Conservation (phyloP, 2,797 vertebrate species). For the Adrianichthys oophorus region DNA sequence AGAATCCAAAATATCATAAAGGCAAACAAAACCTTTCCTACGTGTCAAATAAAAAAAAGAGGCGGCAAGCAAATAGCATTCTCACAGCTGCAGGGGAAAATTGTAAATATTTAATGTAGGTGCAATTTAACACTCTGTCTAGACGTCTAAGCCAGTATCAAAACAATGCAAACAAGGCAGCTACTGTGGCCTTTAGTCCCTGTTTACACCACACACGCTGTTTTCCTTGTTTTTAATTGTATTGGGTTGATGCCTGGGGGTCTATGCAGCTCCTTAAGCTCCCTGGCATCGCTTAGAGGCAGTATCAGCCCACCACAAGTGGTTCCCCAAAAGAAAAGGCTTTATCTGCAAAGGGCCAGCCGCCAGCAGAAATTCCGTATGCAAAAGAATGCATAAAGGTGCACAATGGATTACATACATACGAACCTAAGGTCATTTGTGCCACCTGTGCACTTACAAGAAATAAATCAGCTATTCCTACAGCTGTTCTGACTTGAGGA, state of each 20-base stretch:
- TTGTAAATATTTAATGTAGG: slow-evolving; percentile 49
- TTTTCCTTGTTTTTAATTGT: slow-evolving; percentile 75
- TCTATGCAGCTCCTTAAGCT: slow-evolving; percentile 58
- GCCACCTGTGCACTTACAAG: slow-evolving; percentile 59
- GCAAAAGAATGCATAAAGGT: slow-evolving; percentile 62
- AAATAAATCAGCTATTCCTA: slow-evolving; percentile 44
- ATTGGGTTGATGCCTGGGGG: slow-evolving; percentile 67
- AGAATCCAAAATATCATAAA: slow-evolving; percentile 2
- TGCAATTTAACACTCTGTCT: slow-evolving; percentile 50
- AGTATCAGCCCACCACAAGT: slow-evolving; percentile 69
- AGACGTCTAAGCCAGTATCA: slow-evolving; percentile 42
- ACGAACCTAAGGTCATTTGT: slow-evolving; percentile 68
- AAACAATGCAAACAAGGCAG: slow-evolving; percentile 57
- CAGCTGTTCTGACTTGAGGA: slow-evolving; percentile 51
- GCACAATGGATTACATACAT: slow-evolving; percentile 63
- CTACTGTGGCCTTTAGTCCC: slow-evolving; percentile 40
- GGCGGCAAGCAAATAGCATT: slow-evolving; percentile 8
- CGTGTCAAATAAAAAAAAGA: slow-evolving; percentile 8
- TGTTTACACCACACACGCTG: slow-evolving; percentile 51
- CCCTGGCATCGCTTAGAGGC: slow-evolving; percentile 61
- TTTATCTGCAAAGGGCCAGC: slow-evolving; percentile 83
- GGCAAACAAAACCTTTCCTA: slow-evolving; percentile 4
- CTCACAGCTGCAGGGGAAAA: slow-evolving; percentile 10
- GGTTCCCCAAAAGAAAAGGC: slow-evolving; percentile 58
- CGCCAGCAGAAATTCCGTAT: slow-evolving; percentile 69